Conservation (phyloP, 2,113 vertebrate species). For the Scytalopus superciliaris region DNA sequence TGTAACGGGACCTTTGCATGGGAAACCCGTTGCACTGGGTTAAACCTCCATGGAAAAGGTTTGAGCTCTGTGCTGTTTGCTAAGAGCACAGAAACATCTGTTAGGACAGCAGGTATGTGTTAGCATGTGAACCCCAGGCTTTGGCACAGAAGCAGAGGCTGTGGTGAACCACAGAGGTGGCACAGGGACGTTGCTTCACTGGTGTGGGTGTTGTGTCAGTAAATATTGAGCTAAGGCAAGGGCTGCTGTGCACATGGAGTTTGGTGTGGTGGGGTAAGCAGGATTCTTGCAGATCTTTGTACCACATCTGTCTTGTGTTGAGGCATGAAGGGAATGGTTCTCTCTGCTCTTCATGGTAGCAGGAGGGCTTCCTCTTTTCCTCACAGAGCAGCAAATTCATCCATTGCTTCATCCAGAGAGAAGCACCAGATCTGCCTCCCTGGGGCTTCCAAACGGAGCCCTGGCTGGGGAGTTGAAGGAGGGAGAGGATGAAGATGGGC, state of each 20-base stretch:
- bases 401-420: background rate
- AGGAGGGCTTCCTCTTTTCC: background rate
- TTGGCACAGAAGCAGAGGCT: background rate
- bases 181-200: background rate
- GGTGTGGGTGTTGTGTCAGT: background rate
- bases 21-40: background rate
- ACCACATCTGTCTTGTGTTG: background rate
- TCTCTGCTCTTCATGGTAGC: background rate
- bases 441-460: background rate
- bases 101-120: background rate
- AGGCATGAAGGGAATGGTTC: background rate
- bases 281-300: background rate
- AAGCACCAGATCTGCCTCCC: background rate
- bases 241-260: background rate
- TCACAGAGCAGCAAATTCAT: background rate
- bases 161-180: background rate
- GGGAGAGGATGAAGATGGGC: background rate
- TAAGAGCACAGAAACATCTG: background rate
- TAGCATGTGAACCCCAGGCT: background rate
- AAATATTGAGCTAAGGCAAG: fast-evolving
- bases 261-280: background rate
- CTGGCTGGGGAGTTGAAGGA: background rate
- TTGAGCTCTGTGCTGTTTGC: background rate
- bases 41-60: background rate
- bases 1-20: background rate